Evolutionary conservation across 2,888 invertebrate species (phyloP), one percentile per base, ranked within the genome.

Genomic region (Drosophila leonis): DNA sequence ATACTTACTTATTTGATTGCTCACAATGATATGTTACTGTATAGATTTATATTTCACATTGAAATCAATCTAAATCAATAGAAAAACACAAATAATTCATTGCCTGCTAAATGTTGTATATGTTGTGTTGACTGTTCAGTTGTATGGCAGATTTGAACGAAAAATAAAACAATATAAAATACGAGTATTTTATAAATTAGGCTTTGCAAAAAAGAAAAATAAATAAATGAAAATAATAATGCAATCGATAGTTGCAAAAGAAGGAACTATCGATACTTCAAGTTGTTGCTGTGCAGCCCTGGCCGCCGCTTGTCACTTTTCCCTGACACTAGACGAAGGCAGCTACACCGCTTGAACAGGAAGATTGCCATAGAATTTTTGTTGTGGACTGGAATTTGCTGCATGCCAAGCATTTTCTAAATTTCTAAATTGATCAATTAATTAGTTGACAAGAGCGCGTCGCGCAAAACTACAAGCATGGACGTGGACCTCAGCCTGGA

Each of bases 401-500:
- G 49, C 12, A 59, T 55, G 49, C 39, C 10, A 9, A 39, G 18
- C 0, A 31, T 4, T 46, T n/a, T n/a, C n/a, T n/a, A n/a, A n/a
- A n/a, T n/a, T n/a, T n/a, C n/a, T n/a, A n/a, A n/a, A n/a, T n/a
- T n/a, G n/a, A n/a, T n/a, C 18, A 64, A 44, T 44, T 13, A n/a
- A 35, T 1, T 9, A 15, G 37, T 37, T 42, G 18, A 41, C 1
- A 39, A 52, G 51, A 46, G 65, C 52, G 54, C 42, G 13, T n/a
- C 52, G 56, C 44, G 52, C 65, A 15, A 37, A 33, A 20, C n/a
- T 10, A 57, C 9, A 15, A 65, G 2, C 9, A 82, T 84, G 73
- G 82, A 84, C 44, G 71, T 84, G 35, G 82, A 84, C 29, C 63
- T 84, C 5, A 75, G 83, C 44, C 64, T 84, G 27, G 84, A 88